Evolutionary conservation across 1,140 invertebrate species (phyloP).

Genomic region (Tigriopus japonicus): DNA sequence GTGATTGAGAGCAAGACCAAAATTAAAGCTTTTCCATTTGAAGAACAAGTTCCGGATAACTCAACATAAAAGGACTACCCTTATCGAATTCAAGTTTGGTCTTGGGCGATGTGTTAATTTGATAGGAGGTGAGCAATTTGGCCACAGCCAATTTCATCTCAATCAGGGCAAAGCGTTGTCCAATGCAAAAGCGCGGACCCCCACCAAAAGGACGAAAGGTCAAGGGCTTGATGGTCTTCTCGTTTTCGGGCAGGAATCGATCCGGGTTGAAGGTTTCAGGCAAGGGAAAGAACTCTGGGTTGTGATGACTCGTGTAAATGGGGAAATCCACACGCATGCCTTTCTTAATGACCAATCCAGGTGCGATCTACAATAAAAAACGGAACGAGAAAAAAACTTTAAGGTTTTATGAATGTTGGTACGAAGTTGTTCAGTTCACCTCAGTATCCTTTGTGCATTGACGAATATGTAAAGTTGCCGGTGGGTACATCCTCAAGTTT

Average conservation of each 20-base stretch:
- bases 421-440: neutral
- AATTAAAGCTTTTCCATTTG: no score
- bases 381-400: no score
- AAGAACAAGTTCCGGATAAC: no score
- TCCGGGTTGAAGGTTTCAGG: conserved; percentile 72
- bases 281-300: conserved; percentile 54
- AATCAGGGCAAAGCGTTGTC: conserved; percentile 49
- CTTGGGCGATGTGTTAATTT: conserved; percentile 21
- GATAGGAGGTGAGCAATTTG: conserved; percentile 60
- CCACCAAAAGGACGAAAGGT: conserved; percentile 36
- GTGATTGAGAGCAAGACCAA: no score
- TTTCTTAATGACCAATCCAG: conserved; percentile 1
- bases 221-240: conserved; percentile 29
- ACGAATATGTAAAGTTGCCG: conserved; percentile 56
- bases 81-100: no score
- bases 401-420: no score
- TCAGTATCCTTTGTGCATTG: conserved; percentile 17
- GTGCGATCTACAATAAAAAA: no score
- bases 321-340: conserved; percentile 28
- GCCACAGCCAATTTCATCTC: conserved; percentile 67
- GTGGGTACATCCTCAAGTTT: conserved; percentile 50
- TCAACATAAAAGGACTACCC: no score
- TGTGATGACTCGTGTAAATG: conserved; percentile 50
- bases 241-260: conserved; percentile 63
- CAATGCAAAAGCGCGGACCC: conserved; percentile 63